A percentile compares a stretch with the other conserved stretches of the same genome.
Evolutionary conservation across 1,140 invertebrate genomes (phyloP).

Genomic region (Acyrthosiphon pisum): DNA sequence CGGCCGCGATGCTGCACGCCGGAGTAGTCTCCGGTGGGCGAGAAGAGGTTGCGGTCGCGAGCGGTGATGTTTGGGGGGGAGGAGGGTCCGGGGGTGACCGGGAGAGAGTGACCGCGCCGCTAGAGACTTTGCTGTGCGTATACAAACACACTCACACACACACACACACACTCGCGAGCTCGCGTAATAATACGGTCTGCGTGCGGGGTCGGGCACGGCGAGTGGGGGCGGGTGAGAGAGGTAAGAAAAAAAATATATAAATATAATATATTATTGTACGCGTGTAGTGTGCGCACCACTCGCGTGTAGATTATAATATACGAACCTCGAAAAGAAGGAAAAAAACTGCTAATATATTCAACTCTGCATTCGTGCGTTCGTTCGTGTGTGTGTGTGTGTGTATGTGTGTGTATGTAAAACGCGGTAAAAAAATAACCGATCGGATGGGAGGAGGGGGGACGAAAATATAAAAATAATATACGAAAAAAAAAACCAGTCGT

Average conservation of each 20-base stretch:
- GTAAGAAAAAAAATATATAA: slow-evolving; percentile 6
- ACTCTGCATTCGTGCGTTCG: slow-evolving; percentile 26
- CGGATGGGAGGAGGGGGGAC: neutral
- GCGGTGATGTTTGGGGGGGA: too few species aligned
- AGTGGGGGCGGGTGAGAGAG: neutral
- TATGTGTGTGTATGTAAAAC: neutral
- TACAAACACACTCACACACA: neutral
- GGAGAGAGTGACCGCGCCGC: neutral
- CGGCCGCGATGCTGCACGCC: neutral
- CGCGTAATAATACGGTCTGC: neutral
- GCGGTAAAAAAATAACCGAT: slow-evolving; percentile 20
- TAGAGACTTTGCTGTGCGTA: neutral
- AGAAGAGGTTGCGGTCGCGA: neutral
- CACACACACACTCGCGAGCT: too few species aligned
- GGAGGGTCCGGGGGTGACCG: neutral
- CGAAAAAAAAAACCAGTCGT: slow-evolving; percentile 31
- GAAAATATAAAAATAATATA: slow-evolving; percentile 12
- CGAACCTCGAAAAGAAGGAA: neutral
- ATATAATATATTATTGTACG: neutral
- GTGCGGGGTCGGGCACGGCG: neutral
- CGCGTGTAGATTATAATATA: neutral
- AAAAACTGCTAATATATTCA: slow-evolving; percentile 44
- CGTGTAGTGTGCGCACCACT: neutral
- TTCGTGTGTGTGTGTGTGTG: too few species aligned
- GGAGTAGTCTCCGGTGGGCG: neutral